Evolutionary conservation across 1,140 invertebrate genomes (phyloP).

Genomic region (Sitophilus oryzae): DNA sequence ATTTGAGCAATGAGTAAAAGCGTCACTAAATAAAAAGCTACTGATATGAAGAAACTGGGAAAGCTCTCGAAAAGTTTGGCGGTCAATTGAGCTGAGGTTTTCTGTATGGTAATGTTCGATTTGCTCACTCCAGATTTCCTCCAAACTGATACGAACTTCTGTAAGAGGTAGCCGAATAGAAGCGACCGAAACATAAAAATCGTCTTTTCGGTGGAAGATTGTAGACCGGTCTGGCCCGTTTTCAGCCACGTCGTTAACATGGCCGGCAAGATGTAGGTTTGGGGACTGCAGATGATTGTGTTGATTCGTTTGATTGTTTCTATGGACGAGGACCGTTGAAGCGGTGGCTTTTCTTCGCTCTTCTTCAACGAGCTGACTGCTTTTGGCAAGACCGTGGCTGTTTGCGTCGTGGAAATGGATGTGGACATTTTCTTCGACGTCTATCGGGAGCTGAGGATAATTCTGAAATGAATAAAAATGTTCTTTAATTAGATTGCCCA

Average conservation of each 20-base stretch:
- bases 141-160: slow-evolving; percentile 16
- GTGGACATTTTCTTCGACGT: slow-evolving; percentile 19
- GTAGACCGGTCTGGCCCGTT: slow-evolving; percentile 30
- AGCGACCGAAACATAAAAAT: slow-evolving; percentile 33
- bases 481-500: too few relatives aligned
- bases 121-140: neutral
- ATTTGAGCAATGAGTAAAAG: slow-evolving; percentile 17
- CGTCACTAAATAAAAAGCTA: slow-evolving; percentile 16
- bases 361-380: slow-evolving; percentile 18
- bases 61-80: neutral
- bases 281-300: slow-evolving; percentile 39
- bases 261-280: slow-evolving; percentile 36
- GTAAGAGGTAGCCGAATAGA: slow-evolving; percentile 22
- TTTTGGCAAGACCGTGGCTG: slow-evolving; percentile 13
- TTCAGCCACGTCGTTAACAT: slow-evolving; percentile 35
- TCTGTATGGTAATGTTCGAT: slow-evolving; percentile 10
- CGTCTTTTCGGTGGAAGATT: slow-evolving; percentile 28
- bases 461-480: too few relatives aligned
- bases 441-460: too few relatives aligned
- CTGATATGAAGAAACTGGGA: neutral
- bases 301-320: slow-evolving; percentile 38
- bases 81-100: neutral
- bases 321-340: slow-evolving; percentile 32
- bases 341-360: slow-evolving; percentile 21
- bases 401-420: slow-evolving; percentile 8